A percentile compares a stretch with the other conserved stretches of the same genome.
phyloP scores from a whole-genome alignment of 1,140 invertebrate genomes.

The Lysiphlebus fabarum region DNA sequence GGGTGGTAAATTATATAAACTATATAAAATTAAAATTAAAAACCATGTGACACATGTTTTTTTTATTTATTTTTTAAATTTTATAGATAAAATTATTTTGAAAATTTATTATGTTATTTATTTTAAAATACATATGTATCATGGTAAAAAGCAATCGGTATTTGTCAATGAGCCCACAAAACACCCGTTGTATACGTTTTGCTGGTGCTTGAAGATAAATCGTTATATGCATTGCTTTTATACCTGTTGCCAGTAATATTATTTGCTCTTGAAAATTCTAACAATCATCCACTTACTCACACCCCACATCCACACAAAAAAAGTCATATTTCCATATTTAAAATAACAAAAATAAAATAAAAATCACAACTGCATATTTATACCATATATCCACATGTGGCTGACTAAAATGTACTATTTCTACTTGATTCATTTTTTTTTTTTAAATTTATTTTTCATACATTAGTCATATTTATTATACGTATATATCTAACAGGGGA shows the following conservation, averaged over 20 bases:
- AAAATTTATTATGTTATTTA: not conserved
- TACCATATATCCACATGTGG: not conserved
- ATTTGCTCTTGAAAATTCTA: too few relatives aligned
- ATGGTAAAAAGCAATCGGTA: conserved; percentile 26
- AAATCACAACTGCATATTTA: too few relatives aligned
- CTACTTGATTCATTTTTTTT: too few relatives aligned
- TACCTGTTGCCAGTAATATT: conserved; percentile 20
- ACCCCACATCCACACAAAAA: too few relatives aligned
- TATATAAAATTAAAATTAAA: not conserved
- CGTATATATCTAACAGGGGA: conserved; percentile 27
- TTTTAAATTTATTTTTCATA: too few relatives aligned
- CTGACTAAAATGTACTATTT: not conserved
- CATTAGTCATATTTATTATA: too few relatives aligned
- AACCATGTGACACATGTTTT: conserved; percentile 2
- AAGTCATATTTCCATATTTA: too few relatives aligned
- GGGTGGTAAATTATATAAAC: conserved; percentile 27
- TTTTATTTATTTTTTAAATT: not conserved
- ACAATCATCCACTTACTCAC: too few relatives aligned
- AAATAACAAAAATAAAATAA: too few relatives aligned
- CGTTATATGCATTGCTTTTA: conserved; percentile 16
- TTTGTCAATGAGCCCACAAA: conserved; percentile 27
- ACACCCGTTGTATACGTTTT: conserved; percentile 24
- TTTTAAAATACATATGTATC: conserved; percentile 13
- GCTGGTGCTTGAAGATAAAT: conserved; percentile 19
- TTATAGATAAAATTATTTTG: not conserved